Base-by-base conservation (phyloP, 2,888 invertebrate species). In the Trissolcus brochymenae region DNA sequence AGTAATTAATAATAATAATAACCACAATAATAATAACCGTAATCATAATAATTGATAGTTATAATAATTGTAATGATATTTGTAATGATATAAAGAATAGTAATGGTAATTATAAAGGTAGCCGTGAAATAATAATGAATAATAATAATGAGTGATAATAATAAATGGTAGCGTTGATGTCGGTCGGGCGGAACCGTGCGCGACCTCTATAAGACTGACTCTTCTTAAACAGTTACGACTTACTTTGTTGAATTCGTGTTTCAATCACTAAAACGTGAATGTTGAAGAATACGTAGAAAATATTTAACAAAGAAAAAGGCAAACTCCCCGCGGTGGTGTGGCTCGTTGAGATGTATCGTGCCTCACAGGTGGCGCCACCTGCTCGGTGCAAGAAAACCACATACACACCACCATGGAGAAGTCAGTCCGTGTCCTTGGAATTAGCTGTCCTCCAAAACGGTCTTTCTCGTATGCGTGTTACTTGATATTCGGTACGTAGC, bases 401-500 rank as follows among this genome's bases (percentile, higher is more conserved):
- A 17, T n/a, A n/a, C 19, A 51, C 16, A 14, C 51, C 51, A 51
- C 19, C 46, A 46, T 46, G 16, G n/a, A 46, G 46, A 51, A 56
- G 76, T 76, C 76, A 67, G 68, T 72, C 72, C 56, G 70, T 64
- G 73, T 73, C 75, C 76, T 73, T 68, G 75, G 70, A 76, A 80
- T 78, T 71, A 61, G 62, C 73, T 79, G 65, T 76, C 74, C 60
- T 68, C 68, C 57, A 79, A 80, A 76, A 81, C 81, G 82, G 80
- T 73, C 82, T 68, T 79, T 82, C 79, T 79, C 78, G 77, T 84
- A 84, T 84, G 84, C 82, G 79, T 81, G 82, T 79, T 85, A 83
- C 80, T 85, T 84, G 76, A 82, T 85, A 85, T 82, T 85, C 85
- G 83, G 81, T 86, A 86, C 83, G 83, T 84, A 86, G 85, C 83